Base-by-base conservation (phyloP, 2,888 invertebrate genomes). In the Euzophera pinguis region DNA sequence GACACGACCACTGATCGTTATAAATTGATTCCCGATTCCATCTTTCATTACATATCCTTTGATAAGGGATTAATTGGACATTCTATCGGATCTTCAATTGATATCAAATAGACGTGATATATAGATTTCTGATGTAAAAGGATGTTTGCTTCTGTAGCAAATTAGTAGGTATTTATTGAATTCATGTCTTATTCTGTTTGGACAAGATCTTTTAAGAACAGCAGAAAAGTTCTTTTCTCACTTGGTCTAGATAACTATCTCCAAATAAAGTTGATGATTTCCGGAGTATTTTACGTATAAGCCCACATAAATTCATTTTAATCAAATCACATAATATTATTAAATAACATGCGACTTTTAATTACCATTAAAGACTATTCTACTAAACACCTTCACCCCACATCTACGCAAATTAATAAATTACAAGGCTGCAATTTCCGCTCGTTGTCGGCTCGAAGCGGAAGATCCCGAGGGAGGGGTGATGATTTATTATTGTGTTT, bases 381-480 rank as follows among this genome's bases (percentile, higher is more conserved):
- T 39, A 29, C 49, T 49, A 29, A 50, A 39, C 32, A 50, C 29
- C 29, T 13, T 16, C 16, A 29, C 7, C 42, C 37, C 39, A 22
- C 41, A 59, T 60, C 61, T 52, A 61, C 66, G 71, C 69, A 73
- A 78, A 80, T 81, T 77, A 75, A 76, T 77, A 75, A 74, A 73
- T 75, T 70, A 69, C 71, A 69, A 60, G 64, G 65, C 67, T 76
- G 73, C 75, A 78, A 75, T 78, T 73, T 75, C 67, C 69, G 61
- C 62, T 63, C 61, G 62, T 61, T 65, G 64, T 62, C 56, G 60
- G 63, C 43, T 32, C 49, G 9, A 39, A 13, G 27, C 27, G 42
- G 14, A 45, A 9, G 34, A 12, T 39, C 39, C 49, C 14, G 39
- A 27, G 49, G 39, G 22, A 42, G 17, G 43, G 37, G 22, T 51